Conservation (phyloP, 1,140 invertebrate species). For the Zaprionus nigranus region DNA sequence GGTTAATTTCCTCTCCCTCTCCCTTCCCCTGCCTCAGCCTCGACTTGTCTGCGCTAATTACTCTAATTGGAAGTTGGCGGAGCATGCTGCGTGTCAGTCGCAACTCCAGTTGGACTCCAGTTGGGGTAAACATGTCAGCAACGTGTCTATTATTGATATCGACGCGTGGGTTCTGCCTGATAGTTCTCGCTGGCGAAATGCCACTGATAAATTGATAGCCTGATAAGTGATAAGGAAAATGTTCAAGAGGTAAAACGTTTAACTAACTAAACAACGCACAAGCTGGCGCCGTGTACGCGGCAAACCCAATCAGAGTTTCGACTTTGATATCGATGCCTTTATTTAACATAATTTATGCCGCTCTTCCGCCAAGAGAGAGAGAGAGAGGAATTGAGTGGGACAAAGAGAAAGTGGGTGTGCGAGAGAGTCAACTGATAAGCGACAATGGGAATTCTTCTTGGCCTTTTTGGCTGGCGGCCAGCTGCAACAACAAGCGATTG, state of each 20-base stretch:
- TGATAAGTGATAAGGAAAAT: background rate
- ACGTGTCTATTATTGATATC: conserved; percentile 20
- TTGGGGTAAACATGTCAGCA: conserved; percentile 3
- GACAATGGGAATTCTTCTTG: conserved; percentile 4
- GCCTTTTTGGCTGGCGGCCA: conserved; percentile 53
- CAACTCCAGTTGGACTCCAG: background rate
- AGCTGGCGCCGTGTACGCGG: background rate
- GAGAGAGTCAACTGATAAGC: conserved; percentile 30
- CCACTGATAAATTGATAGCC: background rate
- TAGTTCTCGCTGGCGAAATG: conserved; percentile 11
- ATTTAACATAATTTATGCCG: conserved; percentile 60
- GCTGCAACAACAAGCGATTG: conserved; percentile 27
- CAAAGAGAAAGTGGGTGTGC: background rate
- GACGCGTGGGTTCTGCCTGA: conserved; percentile 25
- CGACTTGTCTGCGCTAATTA: conserved; percentile 1
- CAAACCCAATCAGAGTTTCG: conserved; percentile 40
- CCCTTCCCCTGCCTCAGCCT: no score
- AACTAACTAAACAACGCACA: background rate
- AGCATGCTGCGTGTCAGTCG: no score
- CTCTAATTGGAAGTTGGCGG: background rate
- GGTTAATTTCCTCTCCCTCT: background rate
- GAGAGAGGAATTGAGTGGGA: background rate
- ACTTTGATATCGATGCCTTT: conserved; percentile 33
- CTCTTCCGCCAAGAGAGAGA: conserved; percentile 45
- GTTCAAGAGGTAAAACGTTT: background rate